Conservation (phyloP, 35 echinoderm and acorn worm species). For the Strongylocentrotus purpuratus region DNA sequence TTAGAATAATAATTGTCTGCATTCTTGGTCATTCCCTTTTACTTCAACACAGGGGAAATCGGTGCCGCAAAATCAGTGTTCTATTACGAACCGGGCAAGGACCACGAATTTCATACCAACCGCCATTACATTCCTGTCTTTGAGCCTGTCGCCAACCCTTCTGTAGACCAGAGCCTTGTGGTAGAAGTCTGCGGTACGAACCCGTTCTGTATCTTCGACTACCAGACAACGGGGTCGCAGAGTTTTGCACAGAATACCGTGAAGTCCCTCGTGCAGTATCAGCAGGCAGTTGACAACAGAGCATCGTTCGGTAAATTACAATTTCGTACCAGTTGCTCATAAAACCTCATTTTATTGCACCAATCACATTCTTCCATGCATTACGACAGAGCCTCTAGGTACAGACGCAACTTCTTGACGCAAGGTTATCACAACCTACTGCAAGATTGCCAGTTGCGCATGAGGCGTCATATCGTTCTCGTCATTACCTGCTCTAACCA, state of each 20-base stretch:
- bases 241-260: neutral
- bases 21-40: too few species aligned
- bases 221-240: neutral
- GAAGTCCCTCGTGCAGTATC: neutral
- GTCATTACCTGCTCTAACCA: too few species aligned
- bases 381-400: neutral
- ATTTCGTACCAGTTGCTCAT: neutral
- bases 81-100: neutral
- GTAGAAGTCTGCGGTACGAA: constrained; percentile 23
- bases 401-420: neutral
- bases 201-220: constrained; percentile 31
- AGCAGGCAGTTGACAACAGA: neutral
- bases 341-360: neutral
- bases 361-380: neutral
- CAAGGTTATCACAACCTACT: neutral
- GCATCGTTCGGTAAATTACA: neutral
- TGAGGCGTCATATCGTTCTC: too few species aligned
- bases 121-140: neutral
- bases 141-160: neutral
- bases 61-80: neutral
- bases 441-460: too few species aligned
- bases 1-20: too few species aligned
- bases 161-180: neutral
- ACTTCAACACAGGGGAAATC: neutral
- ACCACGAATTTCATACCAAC: constrained; percentile 3